Percentiles rank a stretch among this genome's conserved stretches.
phyloP scores from a whole-genome alignment of 2,888 invertebrate genomes.

The Drosophila mettleri region DNA sequence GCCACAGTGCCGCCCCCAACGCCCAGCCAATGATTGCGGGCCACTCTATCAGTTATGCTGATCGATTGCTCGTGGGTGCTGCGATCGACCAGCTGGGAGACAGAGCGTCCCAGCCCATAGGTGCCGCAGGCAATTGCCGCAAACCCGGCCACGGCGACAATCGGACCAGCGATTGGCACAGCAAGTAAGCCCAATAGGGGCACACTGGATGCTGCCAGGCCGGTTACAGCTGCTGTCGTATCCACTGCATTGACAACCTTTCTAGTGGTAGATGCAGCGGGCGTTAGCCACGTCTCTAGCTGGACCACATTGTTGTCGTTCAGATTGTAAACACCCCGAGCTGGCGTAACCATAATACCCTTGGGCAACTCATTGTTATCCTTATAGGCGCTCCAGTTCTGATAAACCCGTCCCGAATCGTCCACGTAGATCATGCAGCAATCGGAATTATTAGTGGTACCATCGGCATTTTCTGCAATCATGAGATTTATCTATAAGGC shows the following conservation, averaged over 20 bases:
- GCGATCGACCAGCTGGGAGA: conserved; percentile 70
- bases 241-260: conserved; percentile 59
- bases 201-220: conserved; percentile 65
- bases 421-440: conserved; percentile 84
- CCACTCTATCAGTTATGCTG: conserved; percentile 66
- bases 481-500: background rate
- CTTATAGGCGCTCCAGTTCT: conserved; percentile 85
- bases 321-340: conserved; percentile 82
- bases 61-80: conserved; percentile 81
- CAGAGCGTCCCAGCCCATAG: conserved; percentile 74
- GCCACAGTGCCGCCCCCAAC: conserved; percentile 70
- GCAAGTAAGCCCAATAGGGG: conserved; percentile 56
- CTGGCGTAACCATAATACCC: conserved; percentile 85
- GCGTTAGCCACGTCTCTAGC: conserved; percentile 72
- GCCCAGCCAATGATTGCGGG: conserved; percentile 79
- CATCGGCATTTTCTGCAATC: conserved; percentile 28
- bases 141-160: conserved; percentile 58
- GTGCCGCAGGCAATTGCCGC: conserved; percentile 66
- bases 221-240: conserved; percentile 58
- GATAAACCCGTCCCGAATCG: conserved; percentile 85
- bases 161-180: conserved; percentile 70
- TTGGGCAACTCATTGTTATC: conserved; percentile 84
- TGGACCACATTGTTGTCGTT: conserved; percentile 48
- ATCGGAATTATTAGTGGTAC: conserved; percentile 55
- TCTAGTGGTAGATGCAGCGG: conserved; percentile 46